These are phyloP conservation scores for Portunus trituberculatus DNA, from an alignment of 1,140 invertebrate genomes.

Conservation along the genomic window DNA sequence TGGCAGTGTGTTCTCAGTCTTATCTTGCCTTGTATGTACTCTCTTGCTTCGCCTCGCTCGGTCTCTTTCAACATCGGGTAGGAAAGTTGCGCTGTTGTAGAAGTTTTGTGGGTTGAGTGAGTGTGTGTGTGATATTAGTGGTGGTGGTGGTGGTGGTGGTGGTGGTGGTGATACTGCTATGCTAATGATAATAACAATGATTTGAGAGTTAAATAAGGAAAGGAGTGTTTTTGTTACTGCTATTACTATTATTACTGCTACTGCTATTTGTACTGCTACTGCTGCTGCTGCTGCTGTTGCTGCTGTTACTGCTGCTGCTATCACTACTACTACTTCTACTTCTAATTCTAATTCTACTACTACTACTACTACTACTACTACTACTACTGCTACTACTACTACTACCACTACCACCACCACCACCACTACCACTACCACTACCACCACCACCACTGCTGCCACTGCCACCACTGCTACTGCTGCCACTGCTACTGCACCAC, in stretches of 20 bases:
- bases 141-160: too few species aligned
- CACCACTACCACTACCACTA: constrained; percentile 22
- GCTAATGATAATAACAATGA: too few species aligned
- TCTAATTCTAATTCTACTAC: neutral
- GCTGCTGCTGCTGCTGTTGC: too few species aligned
- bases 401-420: constrained; percentile 21
- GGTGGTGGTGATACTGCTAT: too few species aligned
- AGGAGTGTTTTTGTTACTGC: neutral
- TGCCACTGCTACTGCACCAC: too few species aligned
- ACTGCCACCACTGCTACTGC: too few species aligned
- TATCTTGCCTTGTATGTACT: too few species aligned
- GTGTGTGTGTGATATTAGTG: neutral
- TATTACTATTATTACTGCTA: neutral
- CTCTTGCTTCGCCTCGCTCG: too few species aligned
- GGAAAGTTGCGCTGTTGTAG: too few species aligned
- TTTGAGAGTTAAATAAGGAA: neutral
- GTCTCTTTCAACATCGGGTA: too few species aligned
- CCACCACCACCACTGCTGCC: neutral
- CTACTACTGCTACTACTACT: constrained; percentile 13
- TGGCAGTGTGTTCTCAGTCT: too few species aligned
- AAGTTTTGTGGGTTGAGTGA: neutral
- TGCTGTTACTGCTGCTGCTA: neutral
- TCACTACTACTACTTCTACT: neutral
- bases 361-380: neutral
- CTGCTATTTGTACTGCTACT: neutral